A percentile compares a stretch with the other conserved stretches of the same genome.
Evolutionary conservation across 2,888 invertebrate species (phyloP).

Genomic region (Perizoma affinitatum): DNA sequence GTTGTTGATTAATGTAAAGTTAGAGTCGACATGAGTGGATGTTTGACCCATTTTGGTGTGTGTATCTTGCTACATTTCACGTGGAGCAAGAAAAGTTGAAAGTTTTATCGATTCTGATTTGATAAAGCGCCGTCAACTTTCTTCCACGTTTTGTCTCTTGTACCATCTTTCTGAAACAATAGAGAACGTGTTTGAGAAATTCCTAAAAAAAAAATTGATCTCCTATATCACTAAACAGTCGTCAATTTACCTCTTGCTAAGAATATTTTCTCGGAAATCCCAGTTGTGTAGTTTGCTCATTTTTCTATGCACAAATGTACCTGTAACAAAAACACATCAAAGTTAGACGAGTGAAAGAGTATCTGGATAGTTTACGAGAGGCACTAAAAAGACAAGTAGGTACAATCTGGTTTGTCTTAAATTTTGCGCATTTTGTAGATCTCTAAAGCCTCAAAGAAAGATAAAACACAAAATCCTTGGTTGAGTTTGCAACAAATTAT

Average conservation of each 20-base stretch:
- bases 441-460: slow-evolving; percentile 18
- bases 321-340: slow-evolving; percentile 64
- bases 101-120: slow-evolving; percentile 45
- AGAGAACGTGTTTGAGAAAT: slow-evolving; percentile 44
- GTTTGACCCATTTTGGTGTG: slow-evolving; percentile 70
- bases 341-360: slow-evolving; percentile 42
- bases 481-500: slow-evolving; percentile 18
- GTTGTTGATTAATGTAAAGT: slow-evolving; percentile 64
- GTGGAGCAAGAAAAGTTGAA: slow-evolving; percentile 49
- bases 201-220: too few species aligned
- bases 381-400: slow-evolving; percentile 1
- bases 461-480: slow-evolving; percentile 31
- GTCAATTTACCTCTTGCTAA: slow-evolving; percentile 57
- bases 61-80: slow-evolving; percentile 63
- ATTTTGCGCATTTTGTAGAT: slow-evolving; percentile 14
- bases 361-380: slow-evolving; percentile 37
- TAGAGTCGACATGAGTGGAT: slow-evolving; percentile 61
- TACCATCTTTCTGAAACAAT: slow-evolving; percentile 70
- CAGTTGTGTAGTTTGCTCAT: slow-evolving; percentile 68
- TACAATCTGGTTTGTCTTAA: slow-evolving; percentile 6
- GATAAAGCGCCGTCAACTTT: slow-evolving; percentile 45
- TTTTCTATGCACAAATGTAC: slow-evolving; percentile 55
- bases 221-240: not conserved
- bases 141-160: slow-evolving; percentile 52
- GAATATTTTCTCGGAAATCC: slow-evolving; percentile 60